These are phyloP conservation scores for Norana najaformis DNA, from an alignment of 2,888 invertebrate species.

Conservation along the genomic window DNA sequence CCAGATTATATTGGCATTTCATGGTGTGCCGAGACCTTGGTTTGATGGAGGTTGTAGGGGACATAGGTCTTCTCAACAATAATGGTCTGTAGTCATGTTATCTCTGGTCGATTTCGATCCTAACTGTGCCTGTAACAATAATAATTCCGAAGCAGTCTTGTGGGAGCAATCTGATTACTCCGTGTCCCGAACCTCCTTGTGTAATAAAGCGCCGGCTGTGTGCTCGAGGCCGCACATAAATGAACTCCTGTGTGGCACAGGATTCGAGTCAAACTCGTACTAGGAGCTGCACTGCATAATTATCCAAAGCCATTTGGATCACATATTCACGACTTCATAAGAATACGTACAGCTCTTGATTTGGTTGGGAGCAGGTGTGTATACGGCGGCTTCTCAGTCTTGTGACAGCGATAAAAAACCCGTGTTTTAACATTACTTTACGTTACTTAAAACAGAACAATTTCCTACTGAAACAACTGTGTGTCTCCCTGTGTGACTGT, in stretches of 20 bases:
- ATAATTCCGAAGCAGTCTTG: not conserved
- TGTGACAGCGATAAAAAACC: too few relatives aligned
- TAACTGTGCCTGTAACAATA: constrained; percentile 13
- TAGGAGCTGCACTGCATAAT: not conserved
- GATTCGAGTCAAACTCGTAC: not conserved
- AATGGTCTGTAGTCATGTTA: not conserved
- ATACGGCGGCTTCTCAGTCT: not conserved
- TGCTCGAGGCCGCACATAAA: not conserved
- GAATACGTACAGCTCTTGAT: not conserved
- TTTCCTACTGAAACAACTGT: too few relatives aligned
- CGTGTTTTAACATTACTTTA: too few relatives aligned
- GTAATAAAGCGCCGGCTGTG: not conserved
- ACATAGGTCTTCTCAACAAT: not conserved
- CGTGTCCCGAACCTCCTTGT: not conserved
- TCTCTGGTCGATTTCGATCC: not conserved
- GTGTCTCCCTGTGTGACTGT: too few relatives aligned
- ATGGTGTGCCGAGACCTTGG: not conserved
- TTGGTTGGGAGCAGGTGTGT: not conserved
- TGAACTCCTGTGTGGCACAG: not conserved
- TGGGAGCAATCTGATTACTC: constrained; percentile 7
- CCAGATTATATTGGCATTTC: constrained; percentile 23
- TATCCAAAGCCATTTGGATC: not conserved
- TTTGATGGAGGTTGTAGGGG: constrained; percentile 13
- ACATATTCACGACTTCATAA: not conserved
- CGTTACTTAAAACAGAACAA: too few relatives aligned